A percentile compares a stretch with the other conserved stretches of the same genome.
These are phyloP conservation scores for Zygogramma bicolorata DNA, from an alignment of 2,888 invertebrate species.

Conservation along the genomic window DNA sequence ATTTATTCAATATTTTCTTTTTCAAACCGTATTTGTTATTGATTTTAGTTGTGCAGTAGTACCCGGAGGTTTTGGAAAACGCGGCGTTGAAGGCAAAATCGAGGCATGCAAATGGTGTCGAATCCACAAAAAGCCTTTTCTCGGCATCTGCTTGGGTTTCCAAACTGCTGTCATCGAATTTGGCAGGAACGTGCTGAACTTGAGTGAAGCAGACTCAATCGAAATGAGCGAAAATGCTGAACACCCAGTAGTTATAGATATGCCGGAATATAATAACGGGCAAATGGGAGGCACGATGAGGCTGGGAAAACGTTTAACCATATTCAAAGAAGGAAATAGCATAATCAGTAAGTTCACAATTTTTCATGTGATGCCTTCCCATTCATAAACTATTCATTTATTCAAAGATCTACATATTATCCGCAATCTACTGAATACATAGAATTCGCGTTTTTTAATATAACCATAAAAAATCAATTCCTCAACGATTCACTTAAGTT, in stretches of 20 bases:
- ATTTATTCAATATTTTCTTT: too few species aligned
- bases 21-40: too few species aligned
- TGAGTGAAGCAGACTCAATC: conserved; percentile 85
- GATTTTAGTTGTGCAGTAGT: conserved; percentile 88
- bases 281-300: conserved; percentile 96
- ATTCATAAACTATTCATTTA: too few species aligned
- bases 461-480: too few species aligned
- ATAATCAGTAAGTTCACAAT: conserved; percentile 72
- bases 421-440: too few species aligned
- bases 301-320: conserved; percentile 91
- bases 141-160: conserved; percentile 97
- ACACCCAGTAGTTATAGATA: conserved; percentile 92
- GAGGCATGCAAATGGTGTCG: conserved; percentile 94
- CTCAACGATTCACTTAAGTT: too few species aligned
- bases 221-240: conserved; percentile 73
- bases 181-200: conserved; percentile 84
- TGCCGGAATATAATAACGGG: conserved; percentile 97
- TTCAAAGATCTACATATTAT: too few species aligned
- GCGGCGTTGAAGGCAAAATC: conserved; percentile 97
- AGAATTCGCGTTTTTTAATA: too few species aligned
- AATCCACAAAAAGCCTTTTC: conserved; percentile 87
- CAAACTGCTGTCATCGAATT: conserved; percentile 98
- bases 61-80: conserved; percentile 96
- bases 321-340: conserved; percentile 75
- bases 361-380: not conserved